Evolutionary conservation across 2,797 vertebrate genomes (phyloP).

Genomic region (Bradypodion ventrale): DNA sequence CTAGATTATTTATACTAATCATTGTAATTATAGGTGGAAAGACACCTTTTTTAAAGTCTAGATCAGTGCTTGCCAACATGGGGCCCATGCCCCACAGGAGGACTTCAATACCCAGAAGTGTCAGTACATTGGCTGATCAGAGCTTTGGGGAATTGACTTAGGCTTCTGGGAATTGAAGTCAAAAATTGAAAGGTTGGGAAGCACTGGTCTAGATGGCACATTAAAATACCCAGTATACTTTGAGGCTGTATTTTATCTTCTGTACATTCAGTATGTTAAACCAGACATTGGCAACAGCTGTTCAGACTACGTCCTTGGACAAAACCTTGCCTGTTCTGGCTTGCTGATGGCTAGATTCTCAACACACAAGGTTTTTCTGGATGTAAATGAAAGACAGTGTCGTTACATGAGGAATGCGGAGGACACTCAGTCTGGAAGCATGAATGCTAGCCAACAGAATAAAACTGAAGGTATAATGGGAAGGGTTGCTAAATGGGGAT

Average conservation of each 20-base stretch:
- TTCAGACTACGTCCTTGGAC: conserved; percentile 2
- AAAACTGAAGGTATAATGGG: conserved; percentile 23
- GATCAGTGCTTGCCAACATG: too few species aligned
- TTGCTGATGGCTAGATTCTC: neutral
- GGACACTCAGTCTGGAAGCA: conserved; percentile 3
- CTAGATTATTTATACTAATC: neutral
- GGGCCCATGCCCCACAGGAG: too few species aligned
- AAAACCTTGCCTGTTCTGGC: conserved; percentile 16
- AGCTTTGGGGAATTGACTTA: too few species aligned
- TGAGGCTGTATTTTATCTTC: neutral
- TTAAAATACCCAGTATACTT: neutral
- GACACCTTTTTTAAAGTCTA: neutral
- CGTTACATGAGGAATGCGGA: conserved; percentile 22
- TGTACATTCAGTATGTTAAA: neutral
- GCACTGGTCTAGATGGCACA: neutral
- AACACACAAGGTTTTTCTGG: neutral
- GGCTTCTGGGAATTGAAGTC: too few species aligned
- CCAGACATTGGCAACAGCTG: neutral
- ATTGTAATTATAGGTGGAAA: neutral
- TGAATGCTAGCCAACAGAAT: neutral
- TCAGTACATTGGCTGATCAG: too few species aligned
- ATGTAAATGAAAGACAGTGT: neutral
- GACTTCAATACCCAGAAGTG: too few species aligned
- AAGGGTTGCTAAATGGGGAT: neutral
- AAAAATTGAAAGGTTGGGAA: too few species aligned